Base-by-base conservation (phyloP, 2,113 vertebrate species). In the Hystrix brachyura region DNA sequence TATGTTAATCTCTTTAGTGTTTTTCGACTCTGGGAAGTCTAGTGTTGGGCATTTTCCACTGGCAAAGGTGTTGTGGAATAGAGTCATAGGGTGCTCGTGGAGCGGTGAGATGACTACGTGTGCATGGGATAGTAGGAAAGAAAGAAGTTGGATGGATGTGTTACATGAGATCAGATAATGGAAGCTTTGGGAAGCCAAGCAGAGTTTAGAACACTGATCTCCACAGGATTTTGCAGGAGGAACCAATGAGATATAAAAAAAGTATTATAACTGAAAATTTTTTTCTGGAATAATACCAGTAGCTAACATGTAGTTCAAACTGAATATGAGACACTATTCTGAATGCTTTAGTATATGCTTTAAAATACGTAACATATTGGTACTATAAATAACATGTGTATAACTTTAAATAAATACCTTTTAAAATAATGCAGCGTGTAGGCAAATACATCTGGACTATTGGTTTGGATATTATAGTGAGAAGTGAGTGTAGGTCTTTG, bases 361-460 rank as follows among this genome's bases (percentile, higher is more conserved):
- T 94, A 32, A 38, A 71, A 80, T 59, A 0, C 86, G 8, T 60
- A 90, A 65, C 1, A 59, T 71, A 7, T 43, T 87, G 53, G 15
- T 80, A 71, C 53, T 93, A 51, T 53, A 46, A 32, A 87, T 53
- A 91, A 48, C 5, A 9, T 69, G 7, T 57, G 18, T 91, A 18
- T 79, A 69, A 69, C 90, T 69, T 87, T 55, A 93, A 86, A 69
- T 80, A 34, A 48, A 48, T 88, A 32, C 13, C 89, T 76, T 82
- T 48, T 78, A 91, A 83, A 60, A 17, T 29, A 74, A 27, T 12
- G 32, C 34, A 53, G 5, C 78, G 13, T 90, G 19, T 53, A 85
- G 86, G 64, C 57, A 95, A 82, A 76, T 90, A 69, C 87, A 25
- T 94, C 93, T 85, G 57, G 88, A 84, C 85, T 79, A 0, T 83